Conservation (phyloP, 23 tunicate species). For the Ascidia mentula region DNA sequence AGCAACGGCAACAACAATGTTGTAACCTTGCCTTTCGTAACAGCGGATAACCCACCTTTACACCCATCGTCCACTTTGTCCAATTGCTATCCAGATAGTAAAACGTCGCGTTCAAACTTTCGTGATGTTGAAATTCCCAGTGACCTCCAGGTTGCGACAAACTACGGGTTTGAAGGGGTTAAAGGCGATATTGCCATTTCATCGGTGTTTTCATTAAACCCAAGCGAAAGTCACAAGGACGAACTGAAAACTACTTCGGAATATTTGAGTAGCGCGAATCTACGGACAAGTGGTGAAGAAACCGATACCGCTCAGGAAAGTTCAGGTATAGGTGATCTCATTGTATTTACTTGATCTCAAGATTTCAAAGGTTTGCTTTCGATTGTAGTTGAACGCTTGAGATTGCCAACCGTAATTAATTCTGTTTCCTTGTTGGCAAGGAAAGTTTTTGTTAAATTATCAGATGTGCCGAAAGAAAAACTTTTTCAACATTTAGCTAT, state of each 20-base stretch:
- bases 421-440: too few species aligned
- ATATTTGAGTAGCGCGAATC: background rate
- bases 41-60: background rate
- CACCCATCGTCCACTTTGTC: background rate
- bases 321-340: background rate
- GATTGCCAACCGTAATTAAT: too few species aligned
- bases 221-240: background rate
- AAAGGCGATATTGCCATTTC: background rate
- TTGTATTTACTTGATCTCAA: background rate
- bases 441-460: too few species aligned
- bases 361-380: too few species aligned
- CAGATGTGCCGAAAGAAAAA: too few species aligned
- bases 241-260: conserved; percentile 1
- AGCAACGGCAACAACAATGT: background rate
- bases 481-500: too few species aligned
- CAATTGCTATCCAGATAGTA: background rate
- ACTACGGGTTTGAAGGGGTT: background rate
- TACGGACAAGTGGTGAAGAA: background rate
- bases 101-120: background rate
- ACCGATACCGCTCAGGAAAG: background rate
- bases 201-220: background rate
- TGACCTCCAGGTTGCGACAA: background rate
- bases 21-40: background rate
- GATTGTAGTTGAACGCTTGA: too few species aligned
- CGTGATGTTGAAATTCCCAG: background rate